Conservation (phyloP, 2,888 invertebrate genomes). For the Drosophila mulleri region DNA sequence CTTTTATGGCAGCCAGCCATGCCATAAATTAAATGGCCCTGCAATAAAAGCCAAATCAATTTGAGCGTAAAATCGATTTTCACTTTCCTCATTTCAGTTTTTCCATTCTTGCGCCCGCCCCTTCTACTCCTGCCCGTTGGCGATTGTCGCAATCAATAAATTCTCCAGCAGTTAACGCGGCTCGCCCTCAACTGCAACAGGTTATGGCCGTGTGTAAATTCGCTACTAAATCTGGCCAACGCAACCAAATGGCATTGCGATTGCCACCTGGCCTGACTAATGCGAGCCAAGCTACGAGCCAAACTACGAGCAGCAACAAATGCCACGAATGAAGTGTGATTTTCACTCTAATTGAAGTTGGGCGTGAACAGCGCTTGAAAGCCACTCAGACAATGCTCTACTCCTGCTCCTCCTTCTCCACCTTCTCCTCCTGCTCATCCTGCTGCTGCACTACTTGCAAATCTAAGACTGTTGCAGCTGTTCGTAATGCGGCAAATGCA, state of each 20-base stretch:
- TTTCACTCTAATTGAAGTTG: constrained; percentile 16
- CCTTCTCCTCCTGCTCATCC: too few species aligned
- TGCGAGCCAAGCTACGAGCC: constrained; percentile 15
- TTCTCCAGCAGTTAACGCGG: constrained; percentile 33
- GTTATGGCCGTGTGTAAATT: constrained; percentile 36
- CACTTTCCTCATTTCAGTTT: constrained; percentile 28
- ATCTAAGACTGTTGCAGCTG: neutral
- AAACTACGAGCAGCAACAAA: too few species aligned
- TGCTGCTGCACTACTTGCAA: neutral
- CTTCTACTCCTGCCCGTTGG: neutral
- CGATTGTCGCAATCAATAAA: constrained; percentile 60
- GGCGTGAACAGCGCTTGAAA: constrained; percentile 24
- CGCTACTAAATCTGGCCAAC: constrained; percentile 41
- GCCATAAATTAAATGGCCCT: constrained; percentile 71
- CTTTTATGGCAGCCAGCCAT: constrained; percentile 44
- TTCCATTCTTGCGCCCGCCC: neutral
- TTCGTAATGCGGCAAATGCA: neutral
- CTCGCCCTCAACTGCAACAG: constrained; percentile 58
- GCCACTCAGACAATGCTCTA: constrained; percentile 3
- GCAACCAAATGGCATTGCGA: constrained; percentile 49
- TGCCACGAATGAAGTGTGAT: constrained; percentile 18
- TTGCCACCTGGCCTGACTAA: constrained; percentile 61
- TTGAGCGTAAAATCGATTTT: constrained; percentile 80
- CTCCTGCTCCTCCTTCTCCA: too few species aligned
- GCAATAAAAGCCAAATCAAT: constrained; percentile 78